A percentile compares a stretch with the other conserved stretches of the same genome.
Evolutionary conservation across 2,888 invertebrate genomes (phyloP).

Genomic region (Amitus sp.): DNA sequence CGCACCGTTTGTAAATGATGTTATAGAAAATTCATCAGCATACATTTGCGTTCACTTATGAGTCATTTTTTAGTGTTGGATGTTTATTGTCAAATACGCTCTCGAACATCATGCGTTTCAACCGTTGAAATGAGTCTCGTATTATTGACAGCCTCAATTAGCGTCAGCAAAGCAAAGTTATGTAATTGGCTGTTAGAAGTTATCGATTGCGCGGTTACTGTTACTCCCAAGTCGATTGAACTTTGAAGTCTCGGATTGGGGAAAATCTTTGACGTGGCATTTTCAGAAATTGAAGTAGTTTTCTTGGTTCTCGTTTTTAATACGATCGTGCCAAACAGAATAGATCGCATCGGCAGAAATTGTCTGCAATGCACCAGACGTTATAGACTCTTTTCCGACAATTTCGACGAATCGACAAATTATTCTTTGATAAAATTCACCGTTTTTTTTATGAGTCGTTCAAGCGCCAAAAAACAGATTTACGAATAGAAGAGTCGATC

Average conservation of each 20-base stretch:
- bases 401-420: no score
- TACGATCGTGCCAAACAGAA: slow-evolving; percentile 1
- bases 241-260: neutral
- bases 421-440: no score
- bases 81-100: no score
- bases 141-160: neutral
- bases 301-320: neutral
- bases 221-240: neutral
- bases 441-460: no score
- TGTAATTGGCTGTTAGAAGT: slow-evolving; percentile 1
- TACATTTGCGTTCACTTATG: no score
- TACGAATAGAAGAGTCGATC: no score
- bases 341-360: neutral
- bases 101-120: no score
- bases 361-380: neutral
- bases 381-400: neutral
- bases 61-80: no score
- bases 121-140: no score
- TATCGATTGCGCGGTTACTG: neutral
- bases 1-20: no score
- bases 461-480: no score
- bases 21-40: no score
- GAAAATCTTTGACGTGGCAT: neutral
- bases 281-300: neutral
- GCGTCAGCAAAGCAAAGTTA: neutral